Base-by-base conservation (phyloP, 2,888 invertebrate species). In the Neuroscelio doddi region DNA sequence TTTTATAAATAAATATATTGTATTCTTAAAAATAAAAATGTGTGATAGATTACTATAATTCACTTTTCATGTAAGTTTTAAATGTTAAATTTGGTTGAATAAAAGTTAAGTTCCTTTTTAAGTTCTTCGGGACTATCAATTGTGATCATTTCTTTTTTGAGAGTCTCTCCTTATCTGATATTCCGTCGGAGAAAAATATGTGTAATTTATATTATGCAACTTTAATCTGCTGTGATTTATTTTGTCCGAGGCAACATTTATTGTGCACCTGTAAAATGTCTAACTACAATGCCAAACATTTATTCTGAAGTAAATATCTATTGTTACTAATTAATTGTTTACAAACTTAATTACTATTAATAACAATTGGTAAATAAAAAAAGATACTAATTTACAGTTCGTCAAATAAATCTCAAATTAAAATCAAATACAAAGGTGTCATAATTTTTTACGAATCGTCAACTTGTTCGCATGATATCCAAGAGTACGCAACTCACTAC, bases 401-500 rank as follows among this genome's bases (percentile, higher is more conserved):
- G 38, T n/a, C 16, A 12, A 8, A 38, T 16, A 17, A 17, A 17
- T 21, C 5, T 21, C 21, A 2, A 2, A 5, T 5, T 3, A 21
- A 21, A 21, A 21, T 21, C 21, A 5, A 2, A 21, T 41, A 36
- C 34, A 12, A 15, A 26, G 51, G 42, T 42, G 42, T 52, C 26
- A 27, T 27, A 12, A 41, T 47, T 51, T 34, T 47, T 49, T 44
- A 26, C 34, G 41, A 36, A 29, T 24, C 16, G 16, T 32, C n/a
- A 34, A 29, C 29, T 53, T 30, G 15, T n/a, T n/a, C 29, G 16
- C 41, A 49, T 32, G 21, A 5, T 12, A 14, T 26, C 8, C 26
- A 10, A 29, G 29, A 21, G 16, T 49, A 15, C 38, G 38, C 16
- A 14, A 17, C 26, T 14, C 27, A 5, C 14, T 42, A 14, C 29